Evolutionary conservation across 1,140 invertebrate species (phyloP), one percentile per base, ranked within the genome.

Genomic region (Dinoponera quadriceps): DNA sequence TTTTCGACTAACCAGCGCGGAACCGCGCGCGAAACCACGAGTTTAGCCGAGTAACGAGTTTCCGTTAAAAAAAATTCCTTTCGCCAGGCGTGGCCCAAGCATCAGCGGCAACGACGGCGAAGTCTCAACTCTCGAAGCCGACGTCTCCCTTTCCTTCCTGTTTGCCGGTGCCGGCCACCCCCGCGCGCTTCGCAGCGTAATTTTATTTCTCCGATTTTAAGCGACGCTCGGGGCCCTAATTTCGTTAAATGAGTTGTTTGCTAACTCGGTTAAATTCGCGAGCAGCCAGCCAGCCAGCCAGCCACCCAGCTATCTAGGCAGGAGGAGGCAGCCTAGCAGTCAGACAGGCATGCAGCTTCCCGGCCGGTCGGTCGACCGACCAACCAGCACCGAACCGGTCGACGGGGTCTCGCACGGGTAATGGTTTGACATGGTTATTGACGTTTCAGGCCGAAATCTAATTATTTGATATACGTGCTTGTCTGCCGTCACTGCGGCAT

Each of bases 171-270:
- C 63, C 65, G 77, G 55, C 72, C 85, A 54, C 69, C 77, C 83
- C 66, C 73, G 68, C 71, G 63, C 60, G 20, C 72, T 65, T 69
- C 74, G 65, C 88, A 89, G 89, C 83, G 89, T 94, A 94, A 94
- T 94, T 93, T 92, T 92, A 91, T 94, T 93, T 93, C 90, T 93
- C 89, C 86, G 90, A 92, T 93, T 94, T 94, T 92, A 93, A 92
- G 92, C 91, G 91, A 90, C 90, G 91, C 90, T 91, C 89, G 87
- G 88, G 85, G 91, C 90, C 90, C 90, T 94, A 94, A 94, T 94
- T 93, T 92, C 86, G 92, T 94, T 94, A 94, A 94, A 93, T 91
- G 93, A 94, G 94, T 94, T 94, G 92, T 94, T 93, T 92, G 92
- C 89, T 94, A 94, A 94, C 92, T 92, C 87, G 88, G 91, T 94